phyloP scores from a whole-genome alignment of 2,113 vertebrate species.

The Cebidichthys violaceus region DNA sequence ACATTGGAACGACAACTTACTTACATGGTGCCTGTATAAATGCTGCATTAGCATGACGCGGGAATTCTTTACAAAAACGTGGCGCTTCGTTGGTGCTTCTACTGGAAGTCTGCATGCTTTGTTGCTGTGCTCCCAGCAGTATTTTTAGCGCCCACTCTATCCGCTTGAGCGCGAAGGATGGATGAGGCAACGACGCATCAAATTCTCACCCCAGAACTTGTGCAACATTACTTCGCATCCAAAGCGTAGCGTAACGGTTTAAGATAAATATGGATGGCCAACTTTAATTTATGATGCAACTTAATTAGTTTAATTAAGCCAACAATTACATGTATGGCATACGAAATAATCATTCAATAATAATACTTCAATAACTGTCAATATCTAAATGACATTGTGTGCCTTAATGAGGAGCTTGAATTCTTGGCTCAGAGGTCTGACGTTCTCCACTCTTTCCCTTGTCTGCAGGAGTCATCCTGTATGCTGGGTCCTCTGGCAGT shows the following conservation, averaged over 20 bases:
- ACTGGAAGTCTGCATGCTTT: constrained; percentile 10
- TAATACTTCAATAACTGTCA: not conserved
- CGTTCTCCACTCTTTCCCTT: constrained; percentile 23
- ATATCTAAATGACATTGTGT: not conserved
- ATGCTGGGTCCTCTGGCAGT: constrained; percentile 82
- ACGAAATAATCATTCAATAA: not conserved
- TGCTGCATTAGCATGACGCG: constrained; percentile 13
- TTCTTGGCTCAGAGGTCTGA: not conserved
- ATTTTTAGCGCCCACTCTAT: constrained; percentile 73
- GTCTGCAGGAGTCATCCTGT: constrained; percentile 82
- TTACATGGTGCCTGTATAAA: not conserved
- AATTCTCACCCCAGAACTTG: constrained; percentile 48
- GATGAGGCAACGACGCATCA: constrained; percentile 55
- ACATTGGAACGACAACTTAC: constrained; percentile 1
- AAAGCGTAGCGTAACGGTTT: not conserved
- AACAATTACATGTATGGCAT: not conserved
- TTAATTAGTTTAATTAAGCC: not conserved
- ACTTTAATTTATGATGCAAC: fast-evolving
- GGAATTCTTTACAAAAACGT: constrained; percentile 5
- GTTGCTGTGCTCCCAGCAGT: constrained; percentile 68
- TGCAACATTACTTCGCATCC: constrained; percentile 52
- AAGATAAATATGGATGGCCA: not conserved
- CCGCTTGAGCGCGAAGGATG: constrained; percentile 47
- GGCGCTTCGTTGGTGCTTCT: not conserved
- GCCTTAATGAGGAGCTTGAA: not conserved